These are phyloP conservation scores for Oryzias sinensis DNA, from an alignment of 2,797 vertebrate genomes.

Conservation along the genomic window DNA sequence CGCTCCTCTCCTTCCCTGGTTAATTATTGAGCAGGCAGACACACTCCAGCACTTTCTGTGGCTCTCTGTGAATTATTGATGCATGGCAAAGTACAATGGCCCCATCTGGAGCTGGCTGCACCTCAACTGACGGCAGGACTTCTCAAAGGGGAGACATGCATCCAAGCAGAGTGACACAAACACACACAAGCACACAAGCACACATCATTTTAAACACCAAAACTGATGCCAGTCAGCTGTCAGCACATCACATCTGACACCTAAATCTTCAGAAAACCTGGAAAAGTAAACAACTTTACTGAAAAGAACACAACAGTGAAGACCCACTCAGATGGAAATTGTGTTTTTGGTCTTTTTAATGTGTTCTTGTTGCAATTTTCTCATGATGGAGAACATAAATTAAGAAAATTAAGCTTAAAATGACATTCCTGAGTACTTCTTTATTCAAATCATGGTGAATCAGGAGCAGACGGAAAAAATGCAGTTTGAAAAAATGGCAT, in stretches of 20 bases:
- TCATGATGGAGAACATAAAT: too few relatives aligned
- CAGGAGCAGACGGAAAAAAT: too few relatives aligned
- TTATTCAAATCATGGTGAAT: too few relatives aligned
- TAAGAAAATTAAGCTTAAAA: too few relatives aligned
- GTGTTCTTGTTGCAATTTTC: too few relatives aligned
- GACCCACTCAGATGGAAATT: too few relatives aligned
- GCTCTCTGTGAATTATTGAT: constrained; percentile 81
- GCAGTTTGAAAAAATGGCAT: too few relatives aligned
- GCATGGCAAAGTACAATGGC: constrained; percentile 74
- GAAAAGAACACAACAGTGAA: constrained; percentile 13
- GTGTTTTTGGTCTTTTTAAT: too few relatives aligned
- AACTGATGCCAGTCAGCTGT: constrained; percentile 16
- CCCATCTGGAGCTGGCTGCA: constrained; percentile 75
- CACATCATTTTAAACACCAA: neutral
- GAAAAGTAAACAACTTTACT: constrained; percentile 31
- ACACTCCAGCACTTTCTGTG: constrained; percentile 74
- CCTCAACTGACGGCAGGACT: constrained; percentile 63
- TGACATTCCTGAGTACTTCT: too few relatives aligned
- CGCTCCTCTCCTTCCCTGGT: constrained; percentile 67
- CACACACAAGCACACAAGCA: neutral
- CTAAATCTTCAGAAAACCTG: constrained; percentile 27
- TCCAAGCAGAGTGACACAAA: constrained; percentile 8
- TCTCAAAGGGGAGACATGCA: constrained; percentile 34
- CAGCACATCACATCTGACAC: constrained; percentile 43
- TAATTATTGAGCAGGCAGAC: constrained; percentile 82